Base-by-base conservation (phyloP, 2,113 vertebrate genomes). In the Ameiurus melas region DNA sequence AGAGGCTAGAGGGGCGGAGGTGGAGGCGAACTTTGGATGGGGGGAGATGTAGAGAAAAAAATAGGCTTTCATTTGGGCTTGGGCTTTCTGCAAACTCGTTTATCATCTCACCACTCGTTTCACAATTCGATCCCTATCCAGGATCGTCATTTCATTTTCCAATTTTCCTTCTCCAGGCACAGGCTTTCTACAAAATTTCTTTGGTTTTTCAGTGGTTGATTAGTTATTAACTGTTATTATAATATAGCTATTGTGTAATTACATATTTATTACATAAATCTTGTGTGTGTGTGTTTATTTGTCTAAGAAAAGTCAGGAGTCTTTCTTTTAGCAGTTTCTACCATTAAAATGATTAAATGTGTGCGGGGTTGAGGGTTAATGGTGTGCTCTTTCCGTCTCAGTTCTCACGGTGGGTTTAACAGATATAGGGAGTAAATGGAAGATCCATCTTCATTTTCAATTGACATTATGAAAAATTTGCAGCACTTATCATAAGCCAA, bases 21-120 rank as follows among this genome's bases (percentile, higher is more conserved):
- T 51, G 43, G 83, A 82, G 86, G 87, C 68, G 36, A 47, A 83
- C 62, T 79, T 86, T 80, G 53, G 39, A 47, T 33, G 43, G 58
- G 47, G 19, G 87, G 84, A 43, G 70, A 85, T 51, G 53, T 60
- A 70, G 33, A 30, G 87, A 43, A 89, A 85, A 89, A 85, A 88
- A 62, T 87, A 79, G 89, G 39, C 89, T 93, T 96, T 95, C 93
- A 94, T 95, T 95, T 95, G 93, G 91, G 92, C 91, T 92, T 93
- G 89, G 84, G 91, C 94, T 94, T 94, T 94, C 92, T 94, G 94
- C 94, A 95, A 94, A 95, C 94, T 95, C 94, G 84, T 96, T 96
- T 91, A 94, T 96, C 95, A 96, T 17, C 75, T 16, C 33, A 22
- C 27, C 83, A 81, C 79, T 68, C 47, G 17, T 89, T 66, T 68